phyloP scores from a whole-genome alignment of 2,113 vertebrate genomes.

The Vulpes lagopus region DNA sequence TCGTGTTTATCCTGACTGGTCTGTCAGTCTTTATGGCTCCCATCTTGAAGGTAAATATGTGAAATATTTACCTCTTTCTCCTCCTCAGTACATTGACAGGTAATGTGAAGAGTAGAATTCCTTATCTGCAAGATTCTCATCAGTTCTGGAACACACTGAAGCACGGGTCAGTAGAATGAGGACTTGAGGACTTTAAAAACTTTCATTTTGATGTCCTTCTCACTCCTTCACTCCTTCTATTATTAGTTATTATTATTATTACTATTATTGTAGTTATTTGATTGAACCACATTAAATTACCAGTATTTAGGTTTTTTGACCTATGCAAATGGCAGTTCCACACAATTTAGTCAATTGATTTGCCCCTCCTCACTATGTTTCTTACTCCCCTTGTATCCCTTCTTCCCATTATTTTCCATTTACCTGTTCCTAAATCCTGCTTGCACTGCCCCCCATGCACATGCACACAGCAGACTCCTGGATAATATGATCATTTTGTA shows the following conservation, averaged over 20 bases:
- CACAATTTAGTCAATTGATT: not conserved
- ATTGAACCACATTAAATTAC: not conserved
- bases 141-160: not conserved
- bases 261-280: not conserved
- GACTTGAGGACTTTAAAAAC: not conserved
- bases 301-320: not conserved
- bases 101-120: not conserved
- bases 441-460: too few relatives aligned
- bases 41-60: constrained; percentile 95
- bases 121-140: not conserved
- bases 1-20: constrained; percentile 97
- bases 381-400: not conserved
- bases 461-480: not conserved
- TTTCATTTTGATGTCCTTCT: not conserved
- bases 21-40: constrained; percentile 99
- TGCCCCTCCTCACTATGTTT: not conserved
- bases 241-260: not conserved
- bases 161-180: not conserved
- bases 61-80: not conserved
- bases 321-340: not conserved
- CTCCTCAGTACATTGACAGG: not conserved
- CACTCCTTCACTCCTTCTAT: not conserved
- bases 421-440: not conserved
- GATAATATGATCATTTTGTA: not conserved
- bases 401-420: not conserved